These are phyloP conservation scores for Polymixis lichenea DNA, from an alignment of 2,888 invertebrate genomes.

Conservation along the genomic window DNA sequence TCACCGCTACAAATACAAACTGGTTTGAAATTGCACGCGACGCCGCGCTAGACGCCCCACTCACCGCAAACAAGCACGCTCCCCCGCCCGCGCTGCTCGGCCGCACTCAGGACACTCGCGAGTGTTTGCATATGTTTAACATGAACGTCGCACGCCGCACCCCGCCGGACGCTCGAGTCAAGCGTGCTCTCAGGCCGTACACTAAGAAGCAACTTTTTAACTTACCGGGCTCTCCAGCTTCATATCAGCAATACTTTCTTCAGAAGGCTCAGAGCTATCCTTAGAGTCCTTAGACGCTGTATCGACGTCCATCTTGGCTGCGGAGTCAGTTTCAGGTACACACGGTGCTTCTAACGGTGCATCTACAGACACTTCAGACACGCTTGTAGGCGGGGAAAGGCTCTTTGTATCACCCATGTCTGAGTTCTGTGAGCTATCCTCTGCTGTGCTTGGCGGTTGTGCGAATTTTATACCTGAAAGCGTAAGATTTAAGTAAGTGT, in stretches of 20 bases:
- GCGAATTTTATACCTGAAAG: slow-evolving; percentile 74
- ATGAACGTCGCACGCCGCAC: no score
- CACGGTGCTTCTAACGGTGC: slow-evolving; percentile 68
- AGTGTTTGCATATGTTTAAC: no score
- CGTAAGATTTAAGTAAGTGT: neutral
- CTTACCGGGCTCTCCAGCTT: slow-evolving; percentile 71
- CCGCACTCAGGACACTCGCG: no score
- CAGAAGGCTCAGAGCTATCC: slow-evolving; percentile 63
- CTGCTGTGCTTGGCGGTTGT: slow-evolving; percentile 79
- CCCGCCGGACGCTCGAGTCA: no score
- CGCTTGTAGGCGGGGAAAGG: slow-evolving; percentile 81
- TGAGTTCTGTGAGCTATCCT: slow-evolving; percentile 85
- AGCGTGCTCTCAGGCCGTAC: no score
- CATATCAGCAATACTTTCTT: slow-evolving; percentile 61
- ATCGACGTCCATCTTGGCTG: slow-evolving; percentile 71
- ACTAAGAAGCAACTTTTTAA: neutral
- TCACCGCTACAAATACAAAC: no score
- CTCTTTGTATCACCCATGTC: slow-evolving; percentile 84
- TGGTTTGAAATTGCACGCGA: no score
- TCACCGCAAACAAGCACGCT: no score
- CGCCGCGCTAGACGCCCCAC: no score
- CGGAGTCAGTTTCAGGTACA: slow-evolving; percentile 38
- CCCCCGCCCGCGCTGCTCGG: no score
- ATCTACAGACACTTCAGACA: slow-evolving; percentile 80
- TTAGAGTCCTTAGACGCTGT: slow-evolving; percentile 68